These are phyloP conservation scores for Aleiodes testaceus DNA, from an alignment of 2,888 invertebrate species.

Conservation along the genomic window DNA sequence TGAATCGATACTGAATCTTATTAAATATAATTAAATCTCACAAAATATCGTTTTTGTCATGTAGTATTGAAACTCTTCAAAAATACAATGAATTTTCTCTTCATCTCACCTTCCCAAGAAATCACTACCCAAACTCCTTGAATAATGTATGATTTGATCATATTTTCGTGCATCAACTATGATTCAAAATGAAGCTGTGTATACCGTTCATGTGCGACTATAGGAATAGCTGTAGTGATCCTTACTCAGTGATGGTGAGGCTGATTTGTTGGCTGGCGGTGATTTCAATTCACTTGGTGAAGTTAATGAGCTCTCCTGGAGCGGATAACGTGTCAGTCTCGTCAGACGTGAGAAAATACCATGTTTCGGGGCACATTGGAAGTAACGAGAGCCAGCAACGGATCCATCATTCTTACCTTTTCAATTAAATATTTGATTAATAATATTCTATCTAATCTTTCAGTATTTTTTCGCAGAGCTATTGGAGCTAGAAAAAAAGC, in stretches of 20 bases:
- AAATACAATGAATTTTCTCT: neutral
- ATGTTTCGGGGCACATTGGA: conserved; percentile 92
- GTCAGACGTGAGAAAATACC: conserved; percentile 96
- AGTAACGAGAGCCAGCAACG: conserved; percentile 92
- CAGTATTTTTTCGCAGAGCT: neutral
- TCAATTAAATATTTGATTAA: conserved; percentile 52
- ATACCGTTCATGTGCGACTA: conserved; percentile 47
- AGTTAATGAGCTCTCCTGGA: conserved; percentile 75
- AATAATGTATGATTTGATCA: neutral
- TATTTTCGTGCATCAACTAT: neutral
- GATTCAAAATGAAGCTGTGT: conserved; percentile 37
- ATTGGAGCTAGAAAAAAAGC: neutral
- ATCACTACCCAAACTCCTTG: no score
- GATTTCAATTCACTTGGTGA: conserved; percentile 65
- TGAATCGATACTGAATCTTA: no score
- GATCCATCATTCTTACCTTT: conserved; percentile 97
- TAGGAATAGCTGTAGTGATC: conserved; percentile 56
- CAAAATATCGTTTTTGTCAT: neutral
- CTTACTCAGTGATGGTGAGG: conserved; percentile 71
- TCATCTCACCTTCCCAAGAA: no score
- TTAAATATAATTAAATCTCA: no score
- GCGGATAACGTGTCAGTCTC: conserved; percentile 84
- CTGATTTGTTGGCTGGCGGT: conserved; percentile 73
- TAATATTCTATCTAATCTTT: neutral
- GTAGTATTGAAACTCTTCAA: neutral